Evolutionary conservation across 2,113 vertebrate genomes (phyloP), one percentile per base, ranked within the genome.

Genomic region (Nesospiza acunhae): DNA sequence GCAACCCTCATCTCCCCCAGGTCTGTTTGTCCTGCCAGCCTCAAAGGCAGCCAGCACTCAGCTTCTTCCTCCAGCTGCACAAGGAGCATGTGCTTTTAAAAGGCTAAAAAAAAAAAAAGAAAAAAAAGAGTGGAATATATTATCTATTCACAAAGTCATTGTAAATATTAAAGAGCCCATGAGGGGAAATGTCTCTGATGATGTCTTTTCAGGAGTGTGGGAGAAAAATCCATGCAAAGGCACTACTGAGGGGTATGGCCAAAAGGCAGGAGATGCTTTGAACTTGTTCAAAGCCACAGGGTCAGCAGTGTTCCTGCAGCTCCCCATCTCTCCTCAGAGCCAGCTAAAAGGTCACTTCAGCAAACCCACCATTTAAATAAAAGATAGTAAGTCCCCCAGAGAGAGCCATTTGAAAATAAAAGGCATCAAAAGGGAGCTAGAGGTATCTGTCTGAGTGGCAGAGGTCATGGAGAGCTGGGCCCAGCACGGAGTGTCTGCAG

Each of bases 111-210:
- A 60, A 84, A 80, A 76, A 83, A 33, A 62, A 77, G 77, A 80
- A 87, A 90, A 60, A 87, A 83, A 59, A 84, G 73, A 15, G 59
- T 80, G 84, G 93, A 91, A 95, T 94, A 86, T 80, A 84, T 97
- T 91, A 90, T 77, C 90, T 63, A 37, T 50, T 89, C 75, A 86
- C 82, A 74, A 92, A 94, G 55, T 69, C 82, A 39, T 47, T 63
- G 95, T 90, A 93, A 91, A 95, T 94, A 89, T 88, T 94, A 80
- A 93, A 93, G 27, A 93, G 82, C 30, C 75, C 62, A 30, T 9
- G 42, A 93, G 84, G 74, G 55, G 52, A 94, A 90, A 63, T 52
- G 89, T 79, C 81, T 94, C 91, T 87, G 87, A 60, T 85, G 70
- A 70, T 87, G 89, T 39, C 81, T 91, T 93, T 91, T 89, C 84